Evolutionary conservation across 2,113 vertebrate species (phyloP), one percentile per base, ranked within the genome.

Genomic region (Leucosticte australis): DNA sequence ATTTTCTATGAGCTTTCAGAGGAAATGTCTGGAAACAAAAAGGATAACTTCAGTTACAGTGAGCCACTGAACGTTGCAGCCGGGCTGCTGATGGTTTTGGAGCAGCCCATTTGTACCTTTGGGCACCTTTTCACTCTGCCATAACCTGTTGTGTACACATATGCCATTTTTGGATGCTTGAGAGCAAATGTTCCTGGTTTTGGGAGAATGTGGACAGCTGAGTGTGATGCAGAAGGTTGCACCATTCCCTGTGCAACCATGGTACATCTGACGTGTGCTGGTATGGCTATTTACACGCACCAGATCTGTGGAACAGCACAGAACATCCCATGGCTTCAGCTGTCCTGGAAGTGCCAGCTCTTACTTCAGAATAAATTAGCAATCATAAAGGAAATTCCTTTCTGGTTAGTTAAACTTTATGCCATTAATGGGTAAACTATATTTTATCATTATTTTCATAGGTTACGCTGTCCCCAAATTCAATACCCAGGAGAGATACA

Each of bases 251-350:
- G 37, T 42, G 20, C 37, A 64, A 5, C 15, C 12, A 1, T 7
- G 31, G 44, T 19, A n/a, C 46, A 59, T 47, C 23, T 3, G 3
- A 3, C 0, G 4, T 3, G 4, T 44, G 12, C 37, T 53, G 8
- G 33, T 64, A 7, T 12, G 39, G 17, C 23, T 65, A 22, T 50
- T 57, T 15, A 35, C 9, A 8, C 1, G 0, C 11, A 9, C 14
- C 19, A 31, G 12, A 12, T 28, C 52, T 21, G 30, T 37, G 64
- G 44, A 67, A 60, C 9, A 78, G 14, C 46, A 52, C 0, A 2
- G 28, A 86, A 37, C 3, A 3, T 30, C 20, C 2, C 11, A 12
- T 13, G 16, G 15, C 42, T 63, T 74, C 50, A 28, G 19, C 47
- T 49, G 2, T 20, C 63, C 60, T 64, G 41, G 14, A 88, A 80